These are phyloP conservation scores for Protosalanx chinensis DNA, from an alignment of 2,797 vertebrate species.

Conservation along the genomic window DNA sequence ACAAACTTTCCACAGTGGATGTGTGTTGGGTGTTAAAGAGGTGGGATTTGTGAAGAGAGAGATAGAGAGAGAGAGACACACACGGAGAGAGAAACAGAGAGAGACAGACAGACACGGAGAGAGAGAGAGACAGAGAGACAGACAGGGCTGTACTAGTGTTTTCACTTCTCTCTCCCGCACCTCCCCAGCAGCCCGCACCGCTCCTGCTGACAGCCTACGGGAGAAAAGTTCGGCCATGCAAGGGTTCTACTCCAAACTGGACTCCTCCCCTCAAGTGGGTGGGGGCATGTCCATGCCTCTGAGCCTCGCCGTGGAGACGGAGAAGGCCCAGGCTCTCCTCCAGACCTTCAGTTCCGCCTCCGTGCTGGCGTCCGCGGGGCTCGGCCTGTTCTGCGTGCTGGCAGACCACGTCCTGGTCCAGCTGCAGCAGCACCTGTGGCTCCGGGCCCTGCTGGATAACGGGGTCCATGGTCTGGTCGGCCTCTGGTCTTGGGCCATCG, in stretches of 20 bases:
- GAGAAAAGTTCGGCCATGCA: slow-evolving; percentile 55
- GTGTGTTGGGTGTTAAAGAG: neutral
- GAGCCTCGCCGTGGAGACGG: slow-evolving; percentile 85
- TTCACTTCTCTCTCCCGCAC: too few relatives aligned
- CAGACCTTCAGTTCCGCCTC: slow-evolving; percentile 89
- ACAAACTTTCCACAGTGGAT: neutral
- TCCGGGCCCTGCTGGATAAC: slow-evolving; percentile 85
- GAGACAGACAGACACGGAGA: too few relatives aligned
- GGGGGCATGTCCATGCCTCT: slow-evolving; percentile 57
- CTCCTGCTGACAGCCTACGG: slow-evolving; percentile 1
- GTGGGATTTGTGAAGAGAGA: neutral
- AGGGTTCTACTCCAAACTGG: slow-evolving; percentile 73
- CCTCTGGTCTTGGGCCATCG: slow-evolving; percentile 94
- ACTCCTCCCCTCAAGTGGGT: slow-evolving; percentile 59
- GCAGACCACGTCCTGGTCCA: slow-evolving; percentile 79
- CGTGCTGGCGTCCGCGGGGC: slow-evolving; percentile 81
- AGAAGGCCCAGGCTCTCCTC: slow-evolving; percentile 86
- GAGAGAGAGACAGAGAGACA: neutral
- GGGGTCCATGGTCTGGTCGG: slow-evolving; percentile 84
- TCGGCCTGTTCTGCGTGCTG: slow-evolving; percentile 85
- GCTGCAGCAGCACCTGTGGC: slow-evolving; percentile 86
- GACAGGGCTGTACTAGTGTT: neutral
- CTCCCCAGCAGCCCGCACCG: neutral
- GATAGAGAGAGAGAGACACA: too few relatives aligned
- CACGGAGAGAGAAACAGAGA: neutral